phyloP scores from a whole-genome alignment of 2,113 vertebrate genomes.

The Tychaedon coryphoeus region DNA sequence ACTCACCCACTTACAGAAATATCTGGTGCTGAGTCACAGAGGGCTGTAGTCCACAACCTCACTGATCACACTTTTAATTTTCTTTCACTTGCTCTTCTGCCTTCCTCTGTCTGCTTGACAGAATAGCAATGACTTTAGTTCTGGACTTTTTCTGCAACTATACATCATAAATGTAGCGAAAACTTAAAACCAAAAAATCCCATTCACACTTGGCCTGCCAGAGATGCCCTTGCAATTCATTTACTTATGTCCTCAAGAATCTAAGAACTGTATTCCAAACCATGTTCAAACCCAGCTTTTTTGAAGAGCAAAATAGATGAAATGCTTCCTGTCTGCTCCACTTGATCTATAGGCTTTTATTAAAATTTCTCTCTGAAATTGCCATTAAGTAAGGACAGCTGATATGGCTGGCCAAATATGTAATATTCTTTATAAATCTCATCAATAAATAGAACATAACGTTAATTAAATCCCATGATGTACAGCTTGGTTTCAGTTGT shows the following conservation, averaged over 20 bases:
- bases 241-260: not conserved
- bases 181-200: not conserved
- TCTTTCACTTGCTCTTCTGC: not conserved
- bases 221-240: not conserved
- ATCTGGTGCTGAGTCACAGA: slow-evolving; percentile 17
- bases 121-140: not conserved
- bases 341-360: not conserved
- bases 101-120: not conserved
- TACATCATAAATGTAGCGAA: not conserved
- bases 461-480: not conserved
- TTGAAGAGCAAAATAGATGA: not conserved
- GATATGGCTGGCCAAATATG: not conserved
- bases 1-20: slow-evolving; percentile 54
- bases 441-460: not conserved
- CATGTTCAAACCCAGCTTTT: not conserved
- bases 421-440: not conserved
- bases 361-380: not conserved
- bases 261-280: not conserved
- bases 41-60: not conserved
- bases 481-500: not conserved
- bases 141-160: not conserved
- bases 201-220: not conserved
- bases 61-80: not conserved
- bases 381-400: not conserved
- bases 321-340: not conserved